Evolutionary conservation across 2,888 invertebrate genomes (phyloP).

Genomic region (Raillietiella orientalis): DNA sequence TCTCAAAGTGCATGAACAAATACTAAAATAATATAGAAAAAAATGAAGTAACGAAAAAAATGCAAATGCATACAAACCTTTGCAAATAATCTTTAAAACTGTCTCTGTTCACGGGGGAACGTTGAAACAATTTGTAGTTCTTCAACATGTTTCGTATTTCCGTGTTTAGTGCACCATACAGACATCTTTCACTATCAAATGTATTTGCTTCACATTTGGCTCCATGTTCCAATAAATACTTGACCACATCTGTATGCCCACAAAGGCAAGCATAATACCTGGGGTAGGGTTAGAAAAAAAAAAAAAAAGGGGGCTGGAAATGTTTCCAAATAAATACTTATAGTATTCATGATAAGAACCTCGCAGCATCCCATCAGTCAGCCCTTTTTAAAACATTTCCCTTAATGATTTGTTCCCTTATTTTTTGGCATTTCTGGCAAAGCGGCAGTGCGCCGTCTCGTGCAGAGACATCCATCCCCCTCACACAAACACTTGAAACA

Average conservation of each 20-base stretch:
- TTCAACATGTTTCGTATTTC: slow-evolving; percentile 15
- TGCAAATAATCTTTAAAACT: slow-evolving; percentile 17
- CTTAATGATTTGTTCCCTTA: no score
- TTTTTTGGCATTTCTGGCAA: no score
- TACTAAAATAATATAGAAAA: no score
- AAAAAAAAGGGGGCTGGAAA: not conserved
- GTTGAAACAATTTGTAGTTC: slow-evolving; percentile 15
- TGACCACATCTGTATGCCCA: slow-evolving; percentile 16
- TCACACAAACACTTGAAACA: no score
- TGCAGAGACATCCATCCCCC: no score
- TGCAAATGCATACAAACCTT: no score
- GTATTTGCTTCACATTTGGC: slow-evolving; percentile 19
- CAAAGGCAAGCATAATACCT: slow-evolving; percentile 20
- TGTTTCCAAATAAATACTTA: slow-evolving; percentile 1
- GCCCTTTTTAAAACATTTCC: no score
- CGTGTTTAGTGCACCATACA: slow-evolving; percentile 18
- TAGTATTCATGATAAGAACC: not conserved
- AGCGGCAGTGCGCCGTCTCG: no score
- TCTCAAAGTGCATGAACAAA: no score
- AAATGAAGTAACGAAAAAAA: no score
- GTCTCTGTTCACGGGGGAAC: slow-evolving; percentile 14
- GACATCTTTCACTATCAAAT: slow-evolving; percentile 19
- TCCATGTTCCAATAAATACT: slow-evolving; percentile 16
- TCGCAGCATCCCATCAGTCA: not conserved
- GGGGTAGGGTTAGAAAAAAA: slow-evolving; percentile 6